Conservation (phyloP, 2,888 invertebrate species). For the Unio pictorum region DNA sequence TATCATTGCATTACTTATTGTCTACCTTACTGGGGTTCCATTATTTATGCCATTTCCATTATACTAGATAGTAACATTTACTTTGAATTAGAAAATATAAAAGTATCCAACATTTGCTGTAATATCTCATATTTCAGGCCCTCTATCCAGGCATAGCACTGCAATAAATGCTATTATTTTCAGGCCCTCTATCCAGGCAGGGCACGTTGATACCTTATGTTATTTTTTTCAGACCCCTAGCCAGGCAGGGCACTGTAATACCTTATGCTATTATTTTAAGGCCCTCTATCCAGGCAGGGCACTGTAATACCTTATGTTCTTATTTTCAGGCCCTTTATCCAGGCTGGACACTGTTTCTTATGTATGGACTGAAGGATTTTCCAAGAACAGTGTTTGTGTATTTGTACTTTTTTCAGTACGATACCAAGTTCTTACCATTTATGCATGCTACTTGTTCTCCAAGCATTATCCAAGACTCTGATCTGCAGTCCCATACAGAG, state of each 20-base stretch:
- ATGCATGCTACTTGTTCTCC: slow-evolving; percentile 43
- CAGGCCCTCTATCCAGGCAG: slow-evolving; percentile 59
- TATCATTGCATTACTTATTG: too few species aligned
- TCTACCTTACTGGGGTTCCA: too few species aligned
- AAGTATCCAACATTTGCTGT: too few species aligned
- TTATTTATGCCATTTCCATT: too few species aligned
- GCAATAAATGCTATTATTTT: slow-evolving; percentile 5
- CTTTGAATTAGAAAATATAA: too few species aligned
- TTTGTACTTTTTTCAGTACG: slow-evolving; percentile 55
- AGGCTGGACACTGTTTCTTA: slow-evolving; percentile 54
- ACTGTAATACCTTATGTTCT: background rate
- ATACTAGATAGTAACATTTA: too few species aligned
- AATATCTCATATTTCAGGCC: slow-evolving; percentile 35
- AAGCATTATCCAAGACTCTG: background rate
- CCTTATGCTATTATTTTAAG: slow-evolving; percentile 32
- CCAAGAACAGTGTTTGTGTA: slow-evolving; percentile 53
- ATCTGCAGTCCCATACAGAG: background rate
- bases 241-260: background rate
- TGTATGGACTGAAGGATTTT: slow-evolving; percentile 57
- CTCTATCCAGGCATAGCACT: background rate
- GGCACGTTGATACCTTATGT: slow-evolving; percentile 24
- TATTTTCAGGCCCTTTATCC: slow-evolving; percentile 54
- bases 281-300: slow-evolving; percentile 10
- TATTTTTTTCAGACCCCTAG: too few species aligned
- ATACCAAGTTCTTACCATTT: slow-evolving; percentile 59